Evolutionary conservation across 2,888 invertebrate genomes (phyloP).

Genomic region (Psylliodes chrysocephalus): DNA sequence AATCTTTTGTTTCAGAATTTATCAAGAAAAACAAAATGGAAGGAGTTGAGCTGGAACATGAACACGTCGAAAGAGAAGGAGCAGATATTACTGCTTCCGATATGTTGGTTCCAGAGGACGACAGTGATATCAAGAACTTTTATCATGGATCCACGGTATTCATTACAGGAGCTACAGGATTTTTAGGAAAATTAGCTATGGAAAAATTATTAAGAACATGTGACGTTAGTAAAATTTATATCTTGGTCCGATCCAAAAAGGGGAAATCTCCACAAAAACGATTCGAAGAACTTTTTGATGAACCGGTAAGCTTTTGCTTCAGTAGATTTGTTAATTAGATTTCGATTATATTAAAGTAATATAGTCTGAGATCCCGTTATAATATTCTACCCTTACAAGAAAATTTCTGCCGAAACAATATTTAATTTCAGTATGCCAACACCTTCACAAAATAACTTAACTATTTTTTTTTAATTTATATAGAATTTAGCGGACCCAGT

Average conservation of each 20-base stretch:
- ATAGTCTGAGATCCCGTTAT: no score
- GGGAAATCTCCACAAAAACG: conserved; percentile 54
- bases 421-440: no score
- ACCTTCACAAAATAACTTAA: no score
- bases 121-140: conserved; percentile 52
- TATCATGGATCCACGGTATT: conserved; percentile 57
- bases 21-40: conserved; percentile 14
- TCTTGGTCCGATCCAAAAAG: conserved; percentile 57
- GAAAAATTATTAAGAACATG: conserved; percentile 58
- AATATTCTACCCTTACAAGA: no score
- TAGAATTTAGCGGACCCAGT: no score
- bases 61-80: conserved; percentile 60
- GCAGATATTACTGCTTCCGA: conserved; percentile 66
- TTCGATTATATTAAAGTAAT: no score
- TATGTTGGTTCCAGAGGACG: conserved; percentile 61
- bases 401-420: no score
- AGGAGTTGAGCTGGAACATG: neutral
- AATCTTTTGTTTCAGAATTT: neutral
- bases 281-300: conserved; percentile 69
- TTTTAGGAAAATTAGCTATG: conserved; percentile 59
- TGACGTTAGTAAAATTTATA: conserved; percentile 54
- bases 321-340: neutral
- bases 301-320: conserved; percentile 63
- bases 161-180: conserved; percentile 62
- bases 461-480: no score